phyloP scores from a whole-genome alignment of 2,797 vertebrate species.

The Pangasius mekongensis region DNA sequence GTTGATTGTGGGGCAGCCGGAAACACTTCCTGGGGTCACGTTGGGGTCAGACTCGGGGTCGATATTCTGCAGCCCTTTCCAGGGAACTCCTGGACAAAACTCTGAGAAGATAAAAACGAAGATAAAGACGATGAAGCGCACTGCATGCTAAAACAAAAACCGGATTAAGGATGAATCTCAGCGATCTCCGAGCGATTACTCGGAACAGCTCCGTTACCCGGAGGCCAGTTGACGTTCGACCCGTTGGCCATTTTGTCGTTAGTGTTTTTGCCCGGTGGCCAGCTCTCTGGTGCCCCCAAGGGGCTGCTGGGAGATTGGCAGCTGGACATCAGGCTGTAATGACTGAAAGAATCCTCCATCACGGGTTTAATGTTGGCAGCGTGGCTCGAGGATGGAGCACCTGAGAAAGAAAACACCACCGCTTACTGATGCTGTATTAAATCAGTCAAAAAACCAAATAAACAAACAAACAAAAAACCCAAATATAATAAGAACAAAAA shows the following conservation, averaged over 20 bases:
- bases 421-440: not conserved
- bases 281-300: constrained; percentile 91
- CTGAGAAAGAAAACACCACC: constrained; percentile 65
- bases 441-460: not conserved
- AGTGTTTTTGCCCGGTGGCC: constrained; percentile 93
- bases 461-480: not conserved
- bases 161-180: not conserved
- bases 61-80: constrained; percentile 99
- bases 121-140: not conserved
- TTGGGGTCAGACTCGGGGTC: constrained; percentile 98
- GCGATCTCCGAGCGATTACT: not conserved
- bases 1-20: constrained; percentile 95
- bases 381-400: constrained; percentile 89
- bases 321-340: constrained; percentile 91
- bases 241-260: constrained; percentile 96
- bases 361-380: constrained; percentile 88
- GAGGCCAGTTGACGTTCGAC: constrained; percentile 97
- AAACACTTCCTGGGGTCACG: constrained; percentile 97
- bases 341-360: constrained; percentile 93
- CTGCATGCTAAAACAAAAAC: not conserved
- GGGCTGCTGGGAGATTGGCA: constrained; percentile 91
- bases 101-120: constrained; percentile 71
- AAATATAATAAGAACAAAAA: not conserved
- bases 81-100: constrained; percentile 97
- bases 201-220: constrained; percentile 77